Evolutionary conservation across 1,140 invertebrate genomes (phyloP).

Genomic region (Bathynomus jamesi): DNA sequence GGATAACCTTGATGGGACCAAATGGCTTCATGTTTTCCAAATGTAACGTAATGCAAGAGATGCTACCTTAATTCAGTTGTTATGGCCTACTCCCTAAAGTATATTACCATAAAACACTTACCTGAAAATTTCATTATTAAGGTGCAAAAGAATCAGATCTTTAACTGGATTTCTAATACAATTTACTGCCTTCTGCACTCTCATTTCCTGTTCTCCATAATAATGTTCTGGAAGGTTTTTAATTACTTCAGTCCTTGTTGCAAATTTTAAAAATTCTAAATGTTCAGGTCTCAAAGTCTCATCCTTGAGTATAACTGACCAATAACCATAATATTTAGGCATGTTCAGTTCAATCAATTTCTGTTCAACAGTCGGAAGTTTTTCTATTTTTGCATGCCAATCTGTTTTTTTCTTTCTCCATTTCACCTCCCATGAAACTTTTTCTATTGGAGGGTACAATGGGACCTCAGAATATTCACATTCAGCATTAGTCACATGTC

Average conservation of each 20-base stretch:
- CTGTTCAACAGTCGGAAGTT: slow-evolving; percentile 64
- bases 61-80: too few species aligned
- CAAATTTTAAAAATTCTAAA: neutral
- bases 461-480: too few species aligned
- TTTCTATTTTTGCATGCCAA: slow-evolving; percentile 54
- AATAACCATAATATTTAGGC: slow-evolving; percentile 68
- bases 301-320: slow-evolving; percentile 54
- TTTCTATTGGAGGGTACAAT: too few species aligned
- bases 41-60: too few species aligned
- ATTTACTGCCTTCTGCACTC: neutral
- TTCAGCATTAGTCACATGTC: too few species aligned
- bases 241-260: neutral
- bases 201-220: neutral
- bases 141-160: neutral
- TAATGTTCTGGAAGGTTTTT: neutral
- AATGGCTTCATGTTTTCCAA: too few species aligned
- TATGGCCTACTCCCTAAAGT: too few species aligned
- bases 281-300: slow-evolving; percentile 23
- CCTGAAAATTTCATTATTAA: neutral
- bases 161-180: neutral
- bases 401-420: too few species aligned
- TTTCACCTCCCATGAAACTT: too few species aligned
- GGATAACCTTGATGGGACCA: too few species aligned
- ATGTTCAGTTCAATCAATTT: slow-evolving; percentile 72
- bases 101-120: neutral